Base-by-base conservation (phyloP, 2,797 vertebrate genomes). In the Sandelia bainsii region DNA sequence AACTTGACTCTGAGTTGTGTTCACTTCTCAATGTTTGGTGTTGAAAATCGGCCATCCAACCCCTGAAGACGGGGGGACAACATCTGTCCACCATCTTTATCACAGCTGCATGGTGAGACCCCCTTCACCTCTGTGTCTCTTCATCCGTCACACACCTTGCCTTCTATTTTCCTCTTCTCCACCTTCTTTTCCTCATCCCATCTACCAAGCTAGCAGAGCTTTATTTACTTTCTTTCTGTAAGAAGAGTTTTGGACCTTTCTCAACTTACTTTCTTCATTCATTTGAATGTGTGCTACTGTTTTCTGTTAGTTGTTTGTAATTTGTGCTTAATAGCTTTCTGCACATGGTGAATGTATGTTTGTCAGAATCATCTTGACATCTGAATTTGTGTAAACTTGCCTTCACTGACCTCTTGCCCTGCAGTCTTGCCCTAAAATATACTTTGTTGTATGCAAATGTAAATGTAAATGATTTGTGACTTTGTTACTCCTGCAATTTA, bases 41-140 rank as follows among this genome's bases (percentile, higher is more conserved):
- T 82, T 57, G 64, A 80, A 84, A 80, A 60, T 80, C 25, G 48
- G 81, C 84, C 19, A 23, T 52, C 81, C 77, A 74, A 75, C 84
- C 80, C 79, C 87, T 86, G 86, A 80, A 76, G 82, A 89, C 60
- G 44, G 32, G 87, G 82, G 90, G 87, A 79, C 81, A 84, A 87
- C 82, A 86, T 79, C 79, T 87, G 80, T 91, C 85, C 80, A 17
- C 87, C 84, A 88, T 91, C 85, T 87, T 88, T 80, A 59, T 91
- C 88, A 87, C 71, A 86, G 82, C 77, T 62, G 87, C 82, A 89
- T 89, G 84, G 84, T 89, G 87, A 88, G 90, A 88, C 71, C 73
- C 58, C 59, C 54, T 86, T 58, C n/a, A 57, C 39, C 69, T 86
- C 59, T 69, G 49, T 3, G 22, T 75, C 34, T 69, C n/a, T 62